These are phyloP conservation scores for Eupleurogrammus muticus DNA, from an alignment of 2,797 vertebrate species.

Conservation along the genomic window DNA sequence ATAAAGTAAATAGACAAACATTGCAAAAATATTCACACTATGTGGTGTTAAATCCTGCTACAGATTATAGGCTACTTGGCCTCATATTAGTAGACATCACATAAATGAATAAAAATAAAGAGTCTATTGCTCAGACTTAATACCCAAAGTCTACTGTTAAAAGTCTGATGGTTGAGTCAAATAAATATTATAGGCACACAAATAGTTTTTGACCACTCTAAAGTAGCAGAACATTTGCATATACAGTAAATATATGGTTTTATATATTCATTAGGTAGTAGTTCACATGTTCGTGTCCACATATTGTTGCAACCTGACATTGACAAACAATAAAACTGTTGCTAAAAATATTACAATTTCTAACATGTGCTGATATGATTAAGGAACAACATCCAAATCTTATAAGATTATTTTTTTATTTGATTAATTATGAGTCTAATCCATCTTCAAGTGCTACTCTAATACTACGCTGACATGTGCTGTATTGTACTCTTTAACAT, in stretches of 20 bases:
- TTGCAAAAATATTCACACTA: slow-evolving; percentile 4
- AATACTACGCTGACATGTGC: slow-evolving; percentile 36
- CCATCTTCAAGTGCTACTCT: slow-evolving; percentile 4
- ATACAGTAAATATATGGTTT: not conserved
- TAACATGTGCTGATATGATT: not conserved
- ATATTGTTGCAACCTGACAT: not conserved
- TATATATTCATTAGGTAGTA: not conserved
- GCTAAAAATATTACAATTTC: not conserved
- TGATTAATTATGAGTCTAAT: slow-evolving; percentile 5
- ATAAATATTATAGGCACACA: not conserved
- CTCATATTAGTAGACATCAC: too few relatives aligned
- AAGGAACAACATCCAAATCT: not conserved
- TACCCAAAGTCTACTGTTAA: too few relatives aligned
- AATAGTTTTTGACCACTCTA: not conserved
- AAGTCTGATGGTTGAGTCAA: not conserved
- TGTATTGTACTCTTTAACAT: slow-evolving; percentile 18
- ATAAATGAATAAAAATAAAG: too few relatives aligned
- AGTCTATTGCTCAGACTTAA: too few relatives aligned
- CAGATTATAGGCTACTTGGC: too few relatives aligned
- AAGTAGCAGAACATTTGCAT: not conserved
- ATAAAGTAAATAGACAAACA: not conserved
- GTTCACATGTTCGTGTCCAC: not conserved
- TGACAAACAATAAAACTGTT: not conserved
- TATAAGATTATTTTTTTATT: not conserved
- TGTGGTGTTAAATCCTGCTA: too few relatives aligned